Evolutionary conservation across 2,797 vertebrate genomes (phyloP).

Genomic region (Acanthopagrus latus): DNA sequence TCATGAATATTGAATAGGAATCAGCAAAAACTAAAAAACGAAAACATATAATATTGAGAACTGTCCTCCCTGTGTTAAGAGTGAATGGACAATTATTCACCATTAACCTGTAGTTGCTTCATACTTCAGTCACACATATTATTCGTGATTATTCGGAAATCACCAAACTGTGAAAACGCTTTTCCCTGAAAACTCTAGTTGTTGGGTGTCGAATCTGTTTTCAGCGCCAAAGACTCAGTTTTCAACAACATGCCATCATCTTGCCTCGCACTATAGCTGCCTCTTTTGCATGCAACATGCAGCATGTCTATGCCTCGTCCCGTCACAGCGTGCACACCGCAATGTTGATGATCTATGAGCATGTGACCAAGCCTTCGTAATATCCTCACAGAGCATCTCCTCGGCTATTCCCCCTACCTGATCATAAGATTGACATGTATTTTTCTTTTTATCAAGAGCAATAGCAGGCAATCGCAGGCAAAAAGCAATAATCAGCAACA

Average conservation of each 20-base stretch:
- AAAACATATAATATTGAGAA: not conserved
- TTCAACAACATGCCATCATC: not conserved
- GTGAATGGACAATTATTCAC: not conserved
- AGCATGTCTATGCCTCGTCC: not conserved
- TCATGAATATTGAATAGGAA: too few species aligned
- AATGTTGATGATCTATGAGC: not conserved
- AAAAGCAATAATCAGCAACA: too few species aligned
- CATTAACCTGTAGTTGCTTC: not conserved
- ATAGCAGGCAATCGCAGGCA: too few species aligned
- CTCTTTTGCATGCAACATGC: not conserved
- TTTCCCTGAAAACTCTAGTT: not conserved
- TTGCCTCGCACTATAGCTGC: not conserved
- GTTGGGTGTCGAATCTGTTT: not conserved
- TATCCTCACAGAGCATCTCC: not conserved
- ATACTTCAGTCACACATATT: not conserved
- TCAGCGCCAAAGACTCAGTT: not conserved
- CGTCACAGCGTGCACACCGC: not conserved
- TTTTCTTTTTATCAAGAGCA: not conserved
- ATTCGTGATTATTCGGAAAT: not conserved
- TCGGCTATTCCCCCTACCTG: not conserved
- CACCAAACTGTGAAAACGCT: not conserved
- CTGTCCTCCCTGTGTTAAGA: too few species aligned
- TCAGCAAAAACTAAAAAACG: too few species aligned
- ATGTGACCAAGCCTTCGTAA: not conserved
- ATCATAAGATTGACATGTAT: not conserved